Conservation (phyloP, 2,797 vertebrate genomes). For the Acipenser oxyrinchus region DNA sequence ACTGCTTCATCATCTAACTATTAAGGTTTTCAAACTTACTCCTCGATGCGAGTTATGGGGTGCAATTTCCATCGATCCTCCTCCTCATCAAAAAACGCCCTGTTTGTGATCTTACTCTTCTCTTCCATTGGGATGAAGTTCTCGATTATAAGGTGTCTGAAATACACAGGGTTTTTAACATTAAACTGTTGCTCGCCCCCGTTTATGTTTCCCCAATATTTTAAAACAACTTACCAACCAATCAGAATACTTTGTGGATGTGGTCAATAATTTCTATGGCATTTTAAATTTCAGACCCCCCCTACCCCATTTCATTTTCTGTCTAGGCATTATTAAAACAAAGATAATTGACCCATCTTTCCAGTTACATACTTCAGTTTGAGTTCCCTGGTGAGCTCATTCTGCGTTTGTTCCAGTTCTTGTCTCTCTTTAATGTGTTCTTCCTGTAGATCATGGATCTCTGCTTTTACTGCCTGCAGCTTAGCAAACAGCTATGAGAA, state of each 20-base stretch:
- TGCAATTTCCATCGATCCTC: constrained; percentile 91
- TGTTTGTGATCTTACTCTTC: constrained; percentile 87
- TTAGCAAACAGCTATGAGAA: constrained; percentile 82
- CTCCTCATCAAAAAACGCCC: constrained; percentile 87
- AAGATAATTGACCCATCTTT: neutral
- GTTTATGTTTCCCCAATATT: no score
- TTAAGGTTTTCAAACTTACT: constrained; percentile 57
- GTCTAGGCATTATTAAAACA: neutral
- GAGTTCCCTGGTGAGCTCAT: constrained; percentile 91
- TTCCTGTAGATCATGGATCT: constrained; percentile 90
- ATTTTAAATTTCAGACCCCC: neutral
- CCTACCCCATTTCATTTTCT: neutral
- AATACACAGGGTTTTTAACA: constrained; percentile 17
- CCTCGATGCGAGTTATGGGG: constrained; percentile 80
- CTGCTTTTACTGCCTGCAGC: constrained; percentile 90
- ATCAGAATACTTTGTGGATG: no score
- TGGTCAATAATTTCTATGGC: neutral
- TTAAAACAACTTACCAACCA: neutral
- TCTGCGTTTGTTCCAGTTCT: constrained; percentile 89
- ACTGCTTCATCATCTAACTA: no score
- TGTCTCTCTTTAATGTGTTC: constrained; percentile 88
- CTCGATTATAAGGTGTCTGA: constrained; percentile 89
- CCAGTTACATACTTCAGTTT: constrained; percentile 78
- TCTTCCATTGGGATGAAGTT: constrained; percentile 94
- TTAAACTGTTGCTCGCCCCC: no score